Evolutionary conservation across 2,797 vertebrate species (phyloP).

Genomic region (Pantherophis alleghaniensis): DNA sequence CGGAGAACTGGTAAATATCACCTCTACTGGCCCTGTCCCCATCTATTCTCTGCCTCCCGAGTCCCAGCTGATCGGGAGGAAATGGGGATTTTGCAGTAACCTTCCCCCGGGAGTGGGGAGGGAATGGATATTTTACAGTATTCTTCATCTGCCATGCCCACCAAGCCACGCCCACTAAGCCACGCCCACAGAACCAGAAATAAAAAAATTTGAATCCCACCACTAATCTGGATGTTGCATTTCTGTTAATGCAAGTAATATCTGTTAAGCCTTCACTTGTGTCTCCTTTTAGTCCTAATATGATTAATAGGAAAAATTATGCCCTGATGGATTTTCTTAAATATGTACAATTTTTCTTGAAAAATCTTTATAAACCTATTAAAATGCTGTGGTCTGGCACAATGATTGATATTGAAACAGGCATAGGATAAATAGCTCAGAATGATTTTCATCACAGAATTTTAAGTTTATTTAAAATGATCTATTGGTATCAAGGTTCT

Average conservation of each 20-base stretch:
- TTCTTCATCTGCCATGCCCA: no score
- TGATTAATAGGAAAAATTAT: slow-evolving; percentile 72
- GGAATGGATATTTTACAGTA: no score
- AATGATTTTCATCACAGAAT: slow-evolving; percentile 45
- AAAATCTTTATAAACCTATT: slow-evolving; percentile 70
- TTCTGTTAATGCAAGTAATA: slow-evolving; percentile 53
- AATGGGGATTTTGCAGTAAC: no score
- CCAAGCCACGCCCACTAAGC: no score
- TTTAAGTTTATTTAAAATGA: slow-evolving; percentile 54
- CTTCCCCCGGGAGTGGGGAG: no score
- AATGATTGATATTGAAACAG: slow-evolving; percentile 61
- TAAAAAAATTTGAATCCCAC: no score
- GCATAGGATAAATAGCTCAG: slow-evolving; percentile 53
- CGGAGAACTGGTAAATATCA: no score
- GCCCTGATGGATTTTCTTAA: slow-evolving; percentile 65
- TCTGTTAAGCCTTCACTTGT: slow-evolving; percentile 62
- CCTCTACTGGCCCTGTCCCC: no score
- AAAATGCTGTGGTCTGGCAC: slow-evolving; percentile 53
- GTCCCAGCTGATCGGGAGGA: no score
- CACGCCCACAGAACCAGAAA: no score
- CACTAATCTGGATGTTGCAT: background rate
- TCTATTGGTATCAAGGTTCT: slow-evolving; percentile 31
- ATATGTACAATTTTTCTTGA: slow-evolving; percentile 67
- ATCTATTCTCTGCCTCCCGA: no score
- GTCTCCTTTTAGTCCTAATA: slow-evolving; percentile 62